phyloP scores from a whole-genome alignment of 2,113 vertebrate species.

The Corythoichthys haematopterus region DNA sequence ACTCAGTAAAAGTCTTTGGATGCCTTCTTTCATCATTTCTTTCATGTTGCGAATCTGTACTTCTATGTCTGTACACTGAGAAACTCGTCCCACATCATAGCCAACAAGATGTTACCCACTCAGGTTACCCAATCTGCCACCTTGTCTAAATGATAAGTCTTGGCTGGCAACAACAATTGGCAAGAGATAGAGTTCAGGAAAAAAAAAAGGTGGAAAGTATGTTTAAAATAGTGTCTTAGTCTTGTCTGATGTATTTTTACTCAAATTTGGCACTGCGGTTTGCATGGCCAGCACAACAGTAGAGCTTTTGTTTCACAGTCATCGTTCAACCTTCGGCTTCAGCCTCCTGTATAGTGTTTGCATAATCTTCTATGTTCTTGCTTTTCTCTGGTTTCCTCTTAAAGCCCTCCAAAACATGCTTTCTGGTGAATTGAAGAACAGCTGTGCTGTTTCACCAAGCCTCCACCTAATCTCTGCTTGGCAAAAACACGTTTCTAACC shows the following conservation, averaged over 20 bases:
- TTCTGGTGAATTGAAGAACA: too few species aligned
- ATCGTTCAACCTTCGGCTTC: too few species aligned
- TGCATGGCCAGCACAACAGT: not conserved
- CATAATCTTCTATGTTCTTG: too few species aligned
- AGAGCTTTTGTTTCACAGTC: not conserved
- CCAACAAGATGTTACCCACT: not conserved
- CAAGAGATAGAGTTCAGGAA: not conserved
- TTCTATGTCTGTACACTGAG: not conserved
- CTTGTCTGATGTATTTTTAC: not conserved
- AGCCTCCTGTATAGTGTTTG: too few species aligned
- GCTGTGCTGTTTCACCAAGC: too few species aligned
- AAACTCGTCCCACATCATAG: not conserved
- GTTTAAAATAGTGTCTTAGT: not conserved
- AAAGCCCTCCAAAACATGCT: too few species aligned
- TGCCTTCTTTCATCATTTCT: not conserved
- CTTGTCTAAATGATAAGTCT: slow-evolving; percentile 1
- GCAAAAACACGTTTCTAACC: too few species aligned
- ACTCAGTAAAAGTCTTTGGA: not conserved
- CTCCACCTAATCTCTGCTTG: too few species aligned
- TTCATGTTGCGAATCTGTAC: not conserved
- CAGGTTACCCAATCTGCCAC: not conserved
- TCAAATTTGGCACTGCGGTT: not conserved
- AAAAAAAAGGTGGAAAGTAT: not conserved
- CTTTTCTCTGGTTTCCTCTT: too few species aligned
- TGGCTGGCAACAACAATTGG: not conserved